Conservation (phyloP, 2,888 invertebrate genomes). For the Nemoura dubitans region DNA sequence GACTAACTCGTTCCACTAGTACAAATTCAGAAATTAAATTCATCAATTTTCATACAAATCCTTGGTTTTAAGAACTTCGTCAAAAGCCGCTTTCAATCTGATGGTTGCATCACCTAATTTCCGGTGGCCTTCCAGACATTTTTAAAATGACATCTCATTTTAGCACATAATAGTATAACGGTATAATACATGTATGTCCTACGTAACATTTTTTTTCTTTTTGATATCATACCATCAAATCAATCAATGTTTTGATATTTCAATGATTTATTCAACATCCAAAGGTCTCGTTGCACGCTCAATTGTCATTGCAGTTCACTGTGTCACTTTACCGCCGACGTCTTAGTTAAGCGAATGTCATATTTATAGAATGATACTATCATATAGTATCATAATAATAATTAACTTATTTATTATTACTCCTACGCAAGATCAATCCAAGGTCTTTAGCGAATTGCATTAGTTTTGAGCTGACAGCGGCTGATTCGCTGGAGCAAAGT, state of each 20-base stretch:
- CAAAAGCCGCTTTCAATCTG: background rate
- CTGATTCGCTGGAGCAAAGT: background rate
- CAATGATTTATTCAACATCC: background rate
- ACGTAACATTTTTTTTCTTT: background rate
- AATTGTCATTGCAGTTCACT: background rate
- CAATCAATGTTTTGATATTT: background rate
- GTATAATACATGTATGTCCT: too few relatives aligned
- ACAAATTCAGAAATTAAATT: background rate
- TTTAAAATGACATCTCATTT: background rate
- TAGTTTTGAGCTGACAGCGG: background rate
- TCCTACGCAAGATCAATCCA: conserved; percentile 3
- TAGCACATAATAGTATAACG: too few relatives aligned
- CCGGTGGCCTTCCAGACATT: background rate
- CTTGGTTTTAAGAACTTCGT: background rate
- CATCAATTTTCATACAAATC: background rate
- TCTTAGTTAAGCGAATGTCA: background rate
- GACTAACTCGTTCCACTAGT: background rate
- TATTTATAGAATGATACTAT: background rate
- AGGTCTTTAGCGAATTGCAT: conserved; percentile 12
- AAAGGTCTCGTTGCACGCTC: background rate
- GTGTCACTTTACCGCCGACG: background rate
- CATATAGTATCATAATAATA: background rate
- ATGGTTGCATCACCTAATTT: background rate
- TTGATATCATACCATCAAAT: background rate
- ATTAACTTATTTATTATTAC: conserved; percentile 12